Evolutionary conservation across 2,797 vertebrate genomes (phyloP).

Genomic region (Malacoctenus gilli): DNA sequence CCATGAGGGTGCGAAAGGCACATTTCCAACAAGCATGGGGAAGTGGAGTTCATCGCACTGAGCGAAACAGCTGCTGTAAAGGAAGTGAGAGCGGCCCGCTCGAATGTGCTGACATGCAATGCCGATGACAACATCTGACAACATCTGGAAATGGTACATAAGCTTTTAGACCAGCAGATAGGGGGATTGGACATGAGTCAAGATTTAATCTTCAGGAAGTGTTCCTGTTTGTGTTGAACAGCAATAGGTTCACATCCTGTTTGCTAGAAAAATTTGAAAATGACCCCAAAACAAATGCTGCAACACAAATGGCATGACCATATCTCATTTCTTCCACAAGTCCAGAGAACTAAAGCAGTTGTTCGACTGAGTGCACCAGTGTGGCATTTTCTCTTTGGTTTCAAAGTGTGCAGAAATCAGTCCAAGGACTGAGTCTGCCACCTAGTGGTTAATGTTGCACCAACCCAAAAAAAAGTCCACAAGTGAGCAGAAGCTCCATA

Average conservation of each 20-base stretch:
- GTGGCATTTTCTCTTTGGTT: neutral
- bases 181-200: conserved; percentile 1
- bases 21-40: conserved; percentile 25
- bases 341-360: neutral
- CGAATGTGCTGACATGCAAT: conserved; percentile 11
- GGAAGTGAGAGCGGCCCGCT: conserved; percentile 24
- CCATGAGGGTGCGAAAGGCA: neutral
- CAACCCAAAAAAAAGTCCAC: too few species aligned
- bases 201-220: too few species aligned
- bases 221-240: too few species aligned
- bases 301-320: too few species aligned
- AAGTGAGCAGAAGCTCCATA: too few species aligned
- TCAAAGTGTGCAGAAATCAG: neutral
- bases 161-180: too few species aligned
- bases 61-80: conserved; percentile 26
- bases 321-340: neutral
- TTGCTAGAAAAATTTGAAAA: too few species aligned
- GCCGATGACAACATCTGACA: neutral
- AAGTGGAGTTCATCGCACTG: conserved; percentile 18
- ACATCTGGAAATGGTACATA: conserved; percentile 7
- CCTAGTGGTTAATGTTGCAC: conserved; percentile 37
- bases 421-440: conserved; percentile 46
- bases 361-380: neutral
- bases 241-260: too few species aligned
- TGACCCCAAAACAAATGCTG: too few species aligned